These are phyloP conservation scores for Sycophila texana DNA, from an alignment of 2,888 invertebrate species.

Conservation along the genomic window DNA sequence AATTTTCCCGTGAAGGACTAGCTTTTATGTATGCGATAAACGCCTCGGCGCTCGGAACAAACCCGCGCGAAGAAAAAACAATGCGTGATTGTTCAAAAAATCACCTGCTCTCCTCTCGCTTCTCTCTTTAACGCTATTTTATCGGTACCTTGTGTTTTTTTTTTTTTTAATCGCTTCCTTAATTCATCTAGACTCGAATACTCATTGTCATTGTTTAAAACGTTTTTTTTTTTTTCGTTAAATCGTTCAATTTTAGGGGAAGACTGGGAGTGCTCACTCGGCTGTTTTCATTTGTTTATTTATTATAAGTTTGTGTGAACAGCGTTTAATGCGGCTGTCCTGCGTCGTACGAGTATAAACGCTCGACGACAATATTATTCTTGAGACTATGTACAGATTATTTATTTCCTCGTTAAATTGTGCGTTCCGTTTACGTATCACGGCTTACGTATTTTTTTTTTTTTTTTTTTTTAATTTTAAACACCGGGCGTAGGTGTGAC, in stretches of 20 bases:
- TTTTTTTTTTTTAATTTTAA: neutral
- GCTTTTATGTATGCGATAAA: slow-evolving; percentile 3
- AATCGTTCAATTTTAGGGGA: slow-evolving; percentile 5
- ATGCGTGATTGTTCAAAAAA: slow-evolving; percentile 21
- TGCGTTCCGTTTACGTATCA: slow-evolving; percentile 57
- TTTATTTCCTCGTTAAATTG: slow-evolving; percentile 51
- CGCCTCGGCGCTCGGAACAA: neutral
- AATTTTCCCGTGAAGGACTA: too few species aligned
- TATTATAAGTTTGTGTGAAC: slow-evolving; percentile 2
- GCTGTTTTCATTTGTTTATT: slow-evolving; percentile 15
- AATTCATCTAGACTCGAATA: slow-evolving; percentile 27
- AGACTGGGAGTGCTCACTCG: slow-evolving; percentile 46
- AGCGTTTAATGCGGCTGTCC: slow-evolving; percentile 20
- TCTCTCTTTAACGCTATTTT: slow-evolving; percentile 7
- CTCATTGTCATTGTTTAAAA: neutral
- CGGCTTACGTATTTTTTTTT: slow-evolving; percentile 49
- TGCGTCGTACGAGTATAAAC: slow-evolving; percentile 19
- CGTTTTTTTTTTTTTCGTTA: slow-evolving; percentile 8
- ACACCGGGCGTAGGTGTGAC: too few species aligned
- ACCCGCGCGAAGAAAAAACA: neutral
- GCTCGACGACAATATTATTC: slow-evolving; percentile 7
- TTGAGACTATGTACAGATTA: slow-evolving; percentile 43
- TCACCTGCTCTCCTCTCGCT: neutral
- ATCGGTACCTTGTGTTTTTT: neutral
- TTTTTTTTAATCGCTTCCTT: slow-evolving; percentile 2